Evolutionary conservation across 2,888 invertebrate genomes (phyloP).

Genomic region (Lithophane semibrunnea): DNA sequence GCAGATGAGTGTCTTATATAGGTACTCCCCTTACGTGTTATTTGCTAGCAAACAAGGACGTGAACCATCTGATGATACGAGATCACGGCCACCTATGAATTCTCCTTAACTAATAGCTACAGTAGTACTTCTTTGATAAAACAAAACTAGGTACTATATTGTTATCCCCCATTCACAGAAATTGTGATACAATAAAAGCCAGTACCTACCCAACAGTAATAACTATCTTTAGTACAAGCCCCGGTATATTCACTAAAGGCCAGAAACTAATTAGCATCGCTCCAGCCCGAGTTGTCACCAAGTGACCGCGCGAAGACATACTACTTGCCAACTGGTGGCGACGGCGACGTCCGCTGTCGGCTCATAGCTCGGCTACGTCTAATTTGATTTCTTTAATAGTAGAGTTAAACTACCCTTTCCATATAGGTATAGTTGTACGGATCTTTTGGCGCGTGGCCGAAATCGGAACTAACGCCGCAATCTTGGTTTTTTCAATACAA

Average conservation of each 20-base stretch:
- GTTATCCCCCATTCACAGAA: background rate
- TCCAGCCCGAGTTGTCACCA: slow-evolving; percentile 29
- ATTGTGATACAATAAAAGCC: background rate
- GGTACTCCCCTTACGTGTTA: background rate
- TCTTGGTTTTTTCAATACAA: background rate
- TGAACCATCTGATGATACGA: background rate
- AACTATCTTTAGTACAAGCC: too few species aligned
- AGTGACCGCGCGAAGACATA: slow-evolving; percentile 31
- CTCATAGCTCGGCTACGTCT: background rate
- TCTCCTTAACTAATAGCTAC: background rate
- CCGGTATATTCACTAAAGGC: background rate
- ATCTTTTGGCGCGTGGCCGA: background rate
- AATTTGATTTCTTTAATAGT: slow-evolving; percentile 8
- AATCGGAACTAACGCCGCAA: background rate
- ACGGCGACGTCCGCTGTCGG: background rate
- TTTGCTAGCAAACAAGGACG: background rate
- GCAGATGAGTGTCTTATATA: too few species aligned
- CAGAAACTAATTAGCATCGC: slow-evolving; percentile 38
- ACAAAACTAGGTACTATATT: background rate
- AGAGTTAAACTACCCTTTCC: too few species aligned
- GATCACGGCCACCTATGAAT: background rate
- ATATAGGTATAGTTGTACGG: background rate
- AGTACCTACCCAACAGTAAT: too few species aligned
- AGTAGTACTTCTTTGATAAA: background rate
- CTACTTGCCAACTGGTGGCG: slow-evolving; percentile 28